Conservation (phyloP, 2,797 vertebrate species). For the Coregonus ussuriensis region DNA sequence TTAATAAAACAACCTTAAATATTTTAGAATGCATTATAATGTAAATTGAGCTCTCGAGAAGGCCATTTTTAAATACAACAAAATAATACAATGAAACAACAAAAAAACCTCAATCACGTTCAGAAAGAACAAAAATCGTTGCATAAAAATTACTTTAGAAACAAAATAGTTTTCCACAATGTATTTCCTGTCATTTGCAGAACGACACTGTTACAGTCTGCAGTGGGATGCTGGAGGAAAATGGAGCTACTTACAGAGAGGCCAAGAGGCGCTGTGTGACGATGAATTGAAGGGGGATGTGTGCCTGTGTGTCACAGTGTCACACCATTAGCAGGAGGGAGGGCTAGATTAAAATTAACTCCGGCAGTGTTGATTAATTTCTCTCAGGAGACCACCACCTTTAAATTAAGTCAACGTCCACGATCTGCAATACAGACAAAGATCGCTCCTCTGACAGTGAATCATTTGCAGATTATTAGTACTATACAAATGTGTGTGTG, state of each 20-base stretch:
- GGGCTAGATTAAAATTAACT: slow-evolving; percentile 56
- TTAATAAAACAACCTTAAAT: neutral
- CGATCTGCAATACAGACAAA: slow-evolving; percentile 28
- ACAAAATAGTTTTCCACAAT: neutral
- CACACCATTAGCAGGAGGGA: slow-evolving; percentile 39
- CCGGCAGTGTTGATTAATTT: slow-evolving; percentile 47
- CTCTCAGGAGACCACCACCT: slow-evolving; percentile 58
- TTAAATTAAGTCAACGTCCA: slow-evolving; percentile 47
- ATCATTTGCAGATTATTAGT: slow-evolving; percentile 58
- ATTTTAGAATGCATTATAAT: neutral
- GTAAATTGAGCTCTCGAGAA: neutral
- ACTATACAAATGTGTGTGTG: slow-evolving; percentile 40
- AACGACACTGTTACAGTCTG: slow-evolving; percentile 14
- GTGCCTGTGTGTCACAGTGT: neutral
- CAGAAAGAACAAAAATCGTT: neutral
- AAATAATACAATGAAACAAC: neutral
- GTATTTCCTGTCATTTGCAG: neutral
- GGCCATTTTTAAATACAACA: neutral
- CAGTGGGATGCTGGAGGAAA: neutral
- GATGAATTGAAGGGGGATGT: slow-evolving; percentile 39
- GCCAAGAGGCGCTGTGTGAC: neutral
- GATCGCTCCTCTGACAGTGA: slow-evolving; percentile 53
- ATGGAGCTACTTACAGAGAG: neutral
- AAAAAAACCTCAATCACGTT: neutral
- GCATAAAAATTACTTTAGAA: neutral